Evolutionary conservation across 2,888 invertebrate genomes (phyloP).

Genomic region (Philereme transversata): DNA sequence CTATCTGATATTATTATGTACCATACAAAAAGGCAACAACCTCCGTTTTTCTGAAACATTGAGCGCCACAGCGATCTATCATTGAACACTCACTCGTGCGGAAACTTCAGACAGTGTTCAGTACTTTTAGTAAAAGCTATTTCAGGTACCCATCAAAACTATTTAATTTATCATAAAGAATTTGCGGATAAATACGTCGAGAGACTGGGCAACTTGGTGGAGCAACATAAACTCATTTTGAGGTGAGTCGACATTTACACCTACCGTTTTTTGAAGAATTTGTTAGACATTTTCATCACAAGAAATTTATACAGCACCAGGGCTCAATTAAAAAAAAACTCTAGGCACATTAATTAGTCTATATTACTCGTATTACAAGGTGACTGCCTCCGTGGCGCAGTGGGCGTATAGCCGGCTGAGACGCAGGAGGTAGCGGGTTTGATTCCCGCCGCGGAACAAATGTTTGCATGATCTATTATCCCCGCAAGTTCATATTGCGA

Average conservation of each 20-base stretch:
- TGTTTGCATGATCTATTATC: too few species aligned
- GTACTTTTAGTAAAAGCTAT: constrained; percentile 35
- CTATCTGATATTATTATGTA: background rate
- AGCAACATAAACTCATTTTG: constrained; percentile 66
- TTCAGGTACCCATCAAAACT: constrained; percentile 46
- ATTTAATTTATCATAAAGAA: constrained; percentile 47
- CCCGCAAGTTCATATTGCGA: too few species aligned
- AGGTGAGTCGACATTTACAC: constrained; percentile 47
- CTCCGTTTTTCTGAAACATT: constrained; percentile 1
- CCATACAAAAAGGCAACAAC: constrained; percentile 1
- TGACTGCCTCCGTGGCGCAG: too few species aligned
- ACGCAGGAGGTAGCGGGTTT: too few species aligned
- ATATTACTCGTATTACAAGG: too few species aligned
- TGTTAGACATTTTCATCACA: too few species aligned
- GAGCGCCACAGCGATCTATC: constrained; percentile 18
- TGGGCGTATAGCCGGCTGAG: too few species aligned
- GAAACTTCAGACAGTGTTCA: constrained; percentile 20
- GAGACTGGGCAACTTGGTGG: constrained; percentile 58
- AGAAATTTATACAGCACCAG: too few species aligned
- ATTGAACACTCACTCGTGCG: constrained; percentile 21
- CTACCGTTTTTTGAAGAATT: too few species aligned
- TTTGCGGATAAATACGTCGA: constrained; percentile 53
- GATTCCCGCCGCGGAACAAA: too few species aligned
- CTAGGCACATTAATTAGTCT: too few species aligned
- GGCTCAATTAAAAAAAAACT: too few species aligned